Evolutionary conservation across 1,140 invertebrate species (phyloP), one percentile per base, ranked within the genome.

Genomic region (Pteromalus puparum): DNA sequence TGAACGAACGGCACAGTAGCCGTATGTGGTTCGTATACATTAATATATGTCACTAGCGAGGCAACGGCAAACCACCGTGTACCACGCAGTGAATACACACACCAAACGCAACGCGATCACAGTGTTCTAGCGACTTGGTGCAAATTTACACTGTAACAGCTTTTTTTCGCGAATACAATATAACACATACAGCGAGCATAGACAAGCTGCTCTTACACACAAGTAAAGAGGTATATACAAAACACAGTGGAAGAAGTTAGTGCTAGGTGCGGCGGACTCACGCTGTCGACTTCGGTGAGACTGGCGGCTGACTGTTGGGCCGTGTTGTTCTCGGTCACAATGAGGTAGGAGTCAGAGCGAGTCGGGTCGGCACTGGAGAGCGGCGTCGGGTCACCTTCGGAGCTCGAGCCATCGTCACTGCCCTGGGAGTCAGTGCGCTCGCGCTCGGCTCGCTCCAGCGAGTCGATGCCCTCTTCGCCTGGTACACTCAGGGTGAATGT

Each of bases 401-500:
- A 93, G 70, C 92, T 93, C 24, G 92, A 93, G 77, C 92, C 92
- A 92, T 93, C 92, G 79, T 93, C 92, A 77, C 92, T 93, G 78
- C 91, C 92, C 75, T 93, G 92, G 18, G 92, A 93, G 82, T 93
- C 91, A 65, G 88, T 92, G 76, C 91, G 87, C 85, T 91, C 90
- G 86, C 91, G 87, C 86, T 88, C 89, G 15, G 89, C 89, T 12
- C 87, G 87, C 18, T 89, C 90, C 73, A 90, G 87, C 2, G 91
- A 91, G 84, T 91, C 91, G 18, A 87, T 84, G 7, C 90, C 88
- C 46, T 89, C 87, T 46, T 89, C 87, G 68, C 86, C 94, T 46
- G 95, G 94, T 85, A 96, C 92, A 90, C 94, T 96, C 86, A 96
- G 93, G 82, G 96, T 96, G 91, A 96, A 96, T n/a, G 95, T 94